Percentiles rank a stretch among this genome's conserved stretches.
Conservation (phyloP, 2,888 invertebrate species). For the Ganaspis brasiliensis region DNA sequence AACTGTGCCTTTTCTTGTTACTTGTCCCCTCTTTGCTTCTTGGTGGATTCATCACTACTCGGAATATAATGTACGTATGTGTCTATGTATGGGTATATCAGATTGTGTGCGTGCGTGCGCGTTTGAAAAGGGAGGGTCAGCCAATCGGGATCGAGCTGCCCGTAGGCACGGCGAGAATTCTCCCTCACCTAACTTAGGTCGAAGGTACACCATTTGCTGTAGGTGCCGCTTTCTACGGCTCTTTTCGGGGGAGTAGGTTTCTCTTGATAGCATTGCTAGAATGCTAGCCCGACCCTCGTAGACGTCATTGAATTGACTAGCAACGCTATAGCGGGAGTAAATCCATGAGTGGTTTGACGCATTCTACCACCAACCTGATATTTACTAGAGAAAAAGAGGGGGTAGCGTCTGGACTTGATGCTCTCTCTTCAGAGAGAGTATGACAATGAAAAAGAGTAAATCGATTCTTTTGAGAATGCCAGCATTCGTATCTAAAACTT, state of each 20-base stretch:
- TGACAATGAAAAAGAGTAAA: conserved; percentile 26
- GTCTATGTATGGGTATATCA: not conserved
- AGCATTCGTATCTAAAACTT: conserved; percentile 33
- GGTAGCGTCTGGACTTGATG: conserved; percentile 10
- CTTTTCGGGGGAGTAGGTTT: conserved; percentile 42
- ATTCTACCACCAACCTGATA: not conserved
- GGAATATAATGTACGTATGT: conserved; percentile 28
- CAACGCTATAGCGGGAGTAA: conserved; percentile 11
- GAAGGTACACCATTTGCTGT: conserved; percentile 43
- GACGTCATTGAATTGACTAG: conserved; percentile 35
- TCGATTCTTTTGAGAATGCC: conserved; percentile 33
- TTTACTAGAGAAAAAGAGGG: conserved; percentile 14
- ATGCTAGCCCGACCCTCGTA: conserved; percentile 37
- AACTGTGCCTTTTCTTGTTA: conserved; percentile 34
- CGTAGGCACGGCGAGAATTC: conserved; percentile 36
- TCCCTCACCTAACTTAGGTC: conserved; percentile 41
- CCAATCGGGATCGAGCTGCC: conserved; percentile 40
- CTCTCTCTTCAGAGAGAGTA: not conserved
- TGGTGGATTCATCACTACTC: conserved; percentile 35
- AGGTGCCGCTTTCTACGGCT: conserved; percentile 42
- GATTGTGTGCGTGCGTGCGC: conserved; percentile 34
- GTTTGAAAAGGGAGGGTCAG: conserved; percentile 42
- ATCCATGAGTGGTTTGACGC: conserved; percentile 15
- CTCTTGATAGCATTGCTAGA: conserved; percentile 43
- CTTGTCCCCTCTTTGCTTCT: conserved; percentile 37